A percentile compares a stretch with the other conserved stretches of the same genome.
phyloP scores from a whole-genome alignment of 2,888 invertebrate species.

The Anthrax anthrax region DNA sequence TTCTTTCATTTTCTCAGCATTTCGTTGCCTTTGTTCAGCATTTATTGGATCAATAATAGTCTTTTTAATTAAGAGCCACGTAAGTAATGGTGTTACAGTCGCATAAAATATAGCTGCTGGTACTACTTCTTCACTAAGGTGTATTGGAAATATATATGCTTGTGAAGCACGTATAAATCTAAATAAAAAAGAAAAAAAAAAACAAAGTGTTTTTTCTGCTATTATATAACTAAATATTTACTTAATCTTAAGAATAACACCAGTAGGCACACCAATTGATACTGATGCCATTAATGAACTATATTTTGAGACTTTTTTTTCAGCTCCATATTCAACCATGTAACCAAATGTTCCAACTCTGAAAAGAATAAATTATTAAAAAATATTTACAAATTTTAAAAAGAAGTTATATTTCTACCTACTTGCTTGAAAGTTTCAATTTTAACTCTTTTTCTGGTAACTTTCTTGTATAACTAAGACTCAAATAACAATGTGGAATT shows the following conservation, averaged over 20 bases:
- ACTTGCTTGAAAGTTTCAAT: slow-evolving; percentile 64
- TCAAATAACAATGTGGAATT: slow-evolving; percentile 63
- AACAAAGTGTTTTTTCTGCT: too few species aligned
- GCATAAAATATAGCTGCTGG: slow-evolving; percentile 89
- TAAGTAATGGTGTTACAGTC: slow-evolving; percentile 70
- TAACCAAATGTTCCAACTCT: slow-evolving; percentile 79
- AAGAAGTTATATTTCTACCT: slow-evolving; percentile 29
- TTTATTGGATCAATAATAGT: slow-evolving; percentile 74
- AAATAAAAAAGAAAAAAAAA: slow-evolving; percentile 13
- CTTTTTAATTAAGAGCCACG: slow-evolving; percentile 69
- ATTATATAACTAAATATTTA: too few species aligned
- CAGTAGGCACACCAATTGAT: slow-evolving; percentile 69
- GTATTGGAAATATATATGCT: slow-evolving; percentile 76
- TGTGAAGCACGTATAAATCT: slow-evolving; percentile 79
- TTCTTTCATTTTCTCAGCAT: slow-evolving; percentile 69
- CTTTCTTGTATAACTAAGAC: slow-evolving; percentile 63
- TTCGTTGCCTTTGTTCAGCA: slow-evolving; percentile 59
- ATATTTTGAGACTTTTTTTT: slow-evolving; percentile 84
- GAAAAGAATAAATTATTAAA: slow-evolving; percentile 16
- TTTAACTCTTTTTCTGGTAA: slow-evolving; percentile 66
- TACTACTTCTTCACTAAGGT: slow-evolving; percentile 77
- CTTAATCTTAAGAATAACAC: slow-evolving; percentile 81
- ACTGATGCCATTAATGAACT: slow-evolving; percentile 77
- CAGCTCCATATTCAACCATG: slow-evolving; percentile 77
- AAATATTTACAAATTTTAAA: background rate